Base-by-base conservation (phyloP, 2,797 vertebrate species). In the Parauchenoglanis punctatus region DNA sequence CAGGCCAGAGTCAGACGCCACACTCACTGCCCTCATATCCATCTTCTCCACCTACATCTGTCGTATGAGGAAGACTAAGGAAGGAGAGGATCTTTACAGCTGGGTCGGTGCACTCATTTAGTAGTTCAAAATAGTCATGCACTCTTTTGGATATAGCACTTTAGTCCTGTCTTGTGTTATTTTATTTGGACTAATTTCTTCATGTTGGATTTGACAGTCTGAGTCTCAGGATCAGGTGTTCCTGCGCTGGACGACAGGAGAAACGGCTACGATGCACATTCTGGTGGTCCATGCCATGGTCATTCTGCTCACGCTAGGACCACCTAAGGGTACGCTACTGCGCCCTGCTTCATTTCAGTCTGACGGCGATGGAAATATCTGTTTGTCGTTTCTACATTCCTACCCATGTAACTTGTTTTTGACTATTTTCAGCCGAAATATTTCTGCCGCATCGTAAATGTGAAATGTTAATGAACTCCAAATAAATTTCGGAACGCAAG, bases 241-340 rank as follows among this genome's bases (percentile, higher is more conserved):
- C 89, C 94, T 99, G 81, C 98, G 99, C 1, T 99, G 99, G 99
- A 97, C 96, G 2, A 97, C 97, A 10, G 99, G 99, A 81, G 99
- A 99, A 92, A 97, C 98, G 0, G 99, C 99, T 54, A 99, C 99
- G 0, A 99, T 99, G 98, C 99, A 99, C 92, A 99, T 99, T 82
- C 95, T 99, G 4, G 98, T 99, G n/a, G 99, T 99, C 81, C 99
- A 99, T 0, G 99, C 99, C 85, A 99, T 99, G 97, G 99, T 99
- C 89, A 99, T 99, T 90, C 94, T 99, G 73, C 96, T 99, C 89
- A 97, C 97, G 0, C 87, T 97, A 0, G 97, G 97, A 6, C 96
- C 97, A 0, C 96, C 97, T 58, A 96, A 94, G 88, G 96, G 97
- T 97, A 86, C 10, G 56, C 28, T 31, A 31, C 13, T 35, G 7